phyloP scores from a whole-genome alignment of 1,140 invertebrate genomes.

The Vanessa tameamea region DNA sequence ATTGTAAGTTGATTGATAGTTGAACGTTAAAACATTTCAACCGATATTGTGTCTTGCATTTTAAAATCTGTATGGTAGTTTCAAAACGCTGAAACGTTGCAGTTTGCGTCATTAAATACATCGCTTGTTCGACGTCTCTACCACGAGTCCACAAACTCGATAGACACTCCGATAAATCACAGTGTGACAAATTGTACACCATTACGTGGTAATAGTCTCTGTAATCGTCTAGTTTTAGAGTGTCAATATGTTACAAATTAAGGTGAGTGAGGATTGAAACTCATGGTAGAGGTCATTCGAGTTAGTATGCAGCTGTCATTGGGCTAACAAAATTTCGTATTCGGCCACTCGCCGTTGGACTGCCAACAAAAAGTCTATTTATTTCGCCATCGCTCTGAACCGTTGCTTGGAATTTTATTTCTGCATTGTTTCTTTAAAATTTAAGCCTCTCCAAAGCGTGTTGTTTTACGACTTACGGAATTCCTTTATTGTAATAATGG shows the following conservation, averaged over 20 bases:
- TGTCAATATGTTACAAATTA: too few relatives aligned
- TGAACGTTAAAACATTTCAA: not conserved
- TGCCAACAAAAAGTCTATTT: slow-evolving; percentile 4
- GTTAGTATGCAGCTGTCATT: slow-evolving; percentile 7
- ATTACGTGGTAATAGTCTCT: too few relatives aligned
- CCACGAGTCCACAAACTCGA: slow-evolving; percentile 1
- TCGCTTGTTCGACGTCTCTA: not conserved
- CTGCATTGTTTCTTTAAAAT: slow-evolving; percentile 3
- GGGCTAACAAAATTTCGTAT: slow-evolving; percentile 6
- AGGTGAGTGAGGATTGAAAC: not conserved
- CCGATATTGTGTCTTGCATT: not conserved
- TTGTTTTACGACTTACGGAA: slow-evolving; percentile 1
- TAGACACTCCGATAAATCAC: too few relatives aligned
- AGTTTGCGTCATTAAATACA: slow-evolving; percentile 4
- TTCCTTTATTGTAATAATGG: slow-evolving; percentile 5
- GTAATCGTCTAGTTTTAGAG: too few relatives aligned
- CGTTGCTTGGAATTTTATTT: slow-evolving; percentile 7
- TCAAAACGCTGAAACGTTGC: not conserved
- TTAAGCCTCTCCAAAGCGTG: slow-evolving; percentile 2
- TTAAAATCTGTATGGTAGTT: not conserved
- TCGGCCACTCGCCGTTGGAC: not conserved
- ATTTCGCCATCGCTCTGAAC: slow-evolving; percentile 2
- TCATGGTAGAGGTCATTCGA: not conserved
- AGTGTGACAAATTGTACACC: too few relatives aligned
- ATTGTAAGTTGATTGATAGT: not conserved